phyloP scores from a whole-genome alignment of 2,113 vertebrate species.

The Puntigrus tetrazona region DNA sequence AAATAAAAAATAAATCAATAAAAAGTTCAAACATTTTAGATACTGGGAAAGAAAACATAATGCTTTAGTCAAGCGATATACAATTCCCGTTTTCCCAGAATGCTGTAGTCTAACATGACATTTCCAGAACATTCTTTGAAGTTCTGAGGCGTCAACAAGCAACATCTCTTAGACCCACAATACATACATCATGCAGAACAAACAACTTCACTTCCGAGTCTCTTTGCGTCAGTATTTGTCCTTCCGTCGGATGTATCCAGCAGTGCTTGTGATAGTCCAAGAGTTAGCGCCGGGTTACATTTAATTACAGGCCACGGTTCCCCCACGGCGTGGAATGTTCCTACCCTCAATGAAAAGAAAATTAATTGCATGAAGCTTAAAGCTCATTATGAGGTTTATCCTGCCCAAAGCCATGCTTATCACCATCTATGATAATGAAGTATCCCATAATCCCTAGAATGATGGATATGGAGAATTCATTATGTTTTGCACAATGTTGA shows the following conservation, averaged over 20 bases:
- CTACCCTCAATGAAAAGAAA: not conserved
- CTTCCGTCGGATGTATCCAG: slow-evolving; percentile 15
- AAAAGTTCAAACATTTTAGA: no score
- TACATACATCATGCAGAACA: not conserved
- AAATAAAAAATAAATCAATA: no score
- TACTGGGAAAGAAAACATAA: no score
- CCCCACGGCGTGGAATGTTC: not conserved
- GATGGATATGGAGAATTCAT: slow-evolving; percentile 38
- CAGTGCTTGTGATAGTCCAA: slow-evolving; percentile 6
- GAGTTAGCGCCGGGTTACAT: slow-evolving; percentile 17
- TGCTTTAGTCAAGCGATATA: not conserved
- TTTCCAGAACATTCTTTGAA: slow-evolving; percentile 64
- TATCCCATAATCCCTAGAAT: slow-evolving; percentile 37
- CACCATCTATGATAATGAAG: slow-evolving; percentile 34
- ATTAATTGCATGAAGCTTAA: slow-evolving; percentile 47
- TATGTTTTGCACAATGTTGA: slow-evolving; percentile 30
- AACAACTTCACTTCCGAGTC: slow-evolving; percentile 23
- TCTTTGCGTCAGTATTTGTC: slow-evolving; percentile 8
- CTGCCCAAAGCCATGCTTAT: slow-evolving; percentile 38
- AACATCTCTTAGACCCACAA: slow-evolving; percentile 12
- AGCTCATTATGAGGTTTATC: slow-evolving; percentile 41
- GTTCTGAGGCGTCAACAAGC: slow-evolving; percentile 43
- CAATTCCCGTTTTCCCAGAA: not conserved
- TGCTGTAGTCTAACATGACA: slow-evolving; percentile 68
- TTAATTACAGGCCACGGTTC: slow-evolving; percentile 38